A percentile compares a stretch with the other conserved stretches of the same genome.
Conservation (phyloP, 2,797 vertebrate genomes). For the Lithobates pipiens region DNA sequence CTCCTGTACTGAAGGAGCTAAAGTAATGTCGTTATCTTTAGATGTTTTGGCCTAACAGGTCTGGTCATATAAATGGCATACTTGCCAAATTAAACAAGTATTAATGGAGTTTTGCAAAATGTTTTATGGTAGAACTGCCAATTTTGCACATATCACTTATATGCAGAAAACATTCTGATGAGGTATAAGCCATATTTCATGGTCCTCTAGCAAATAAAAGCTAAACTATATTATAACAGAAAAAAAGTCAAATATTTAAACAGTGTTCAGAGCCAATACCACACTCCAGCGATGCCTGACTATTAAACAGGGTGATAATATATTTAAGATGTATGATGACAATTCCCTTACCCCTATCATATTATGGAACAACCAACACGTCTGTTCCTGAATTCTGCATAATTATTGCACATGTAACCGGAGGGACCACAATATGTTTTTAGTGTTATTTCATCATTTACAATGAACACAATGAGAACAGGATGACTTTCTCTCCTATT, state of each 20-base stretch:
- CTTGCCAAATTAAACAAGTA: slow-evolving; percentile 80
- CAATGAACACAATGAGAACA: not conserved
- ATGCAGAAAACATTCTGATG: slow-evolving; percentile 39
- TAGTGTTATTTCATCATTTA: slow-evolving; percentile 27
- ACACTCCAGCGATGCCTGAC: not conserved
- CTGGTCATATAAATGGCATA: slow-evolving; percentile 78
- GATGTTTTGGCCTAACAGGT: slow-evolving; percentile 78
- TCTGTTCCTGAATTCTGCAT: slow-evolving; percentile 24
- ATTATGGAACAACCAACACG: slow-evolving; percentile 16
- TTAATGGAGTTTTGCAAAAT: slow-evolving; percentile 68
- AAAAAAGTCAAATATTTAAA: slow-evolving; percentile 2
- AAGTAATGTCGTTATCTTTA: slow-evolving; percentile 66
- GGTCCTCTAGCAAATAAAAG: slow-evolving; percentile 3
- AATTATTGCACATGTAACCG: slow-evolving; percentile 38
- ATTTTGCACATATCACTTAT: slow-evolving; percentile 78
- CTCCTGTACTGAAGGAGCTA: slow-evolving; percentile 41
- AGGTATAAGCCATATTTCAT: slow-evolving; percentile 51
- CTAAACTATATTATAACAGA: slow-evolving; percentile 19
- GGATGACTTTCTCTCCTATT: not conserved
- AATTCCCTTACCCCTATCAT: not conserved
- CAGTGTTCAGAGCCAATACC: not conserved
- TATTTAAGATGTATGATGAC: not conserved
- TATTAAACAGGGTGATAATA: not conserved
- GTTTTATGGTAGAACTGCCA: slow-evolving; percentile 76
- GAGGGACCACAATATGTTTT: slow-evolving; percentile 9